phyloP scores from a whole-genome alignment of 2,888 invertebrate genomes.

The Dasypolia templi region DNA sequence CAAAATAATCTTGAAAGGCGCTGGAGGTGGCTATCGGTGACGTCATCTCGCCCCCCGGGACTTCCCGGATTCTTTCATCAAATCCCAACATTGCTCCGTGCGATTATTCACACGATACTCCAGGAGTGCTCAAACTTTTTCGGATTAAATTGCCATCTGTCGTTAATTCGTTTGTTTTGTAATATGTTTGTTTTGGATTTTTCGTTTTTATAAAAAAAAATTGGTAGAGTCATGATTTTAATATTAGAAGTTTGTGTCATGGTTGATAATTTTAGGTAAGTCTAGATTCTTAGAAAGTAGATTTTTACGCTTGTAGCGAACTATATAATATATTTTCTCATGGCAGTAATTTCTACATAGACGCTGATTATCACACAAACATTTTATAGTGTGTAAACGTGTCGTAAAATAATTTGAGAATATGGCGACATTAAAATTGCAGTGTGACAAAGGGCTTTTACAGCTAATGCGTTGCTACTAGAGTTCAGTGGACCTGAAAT shows the following conservation, averaged over 20 bases:
- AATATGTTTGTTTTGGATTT: background rate
- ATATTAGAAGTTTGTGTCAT: background rate
- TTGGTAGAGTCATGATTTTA: too few relatives aligned
- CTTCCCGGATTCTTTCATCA: constrained; percentile 84
- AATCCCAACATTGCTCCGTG: constrained; percentile 82
- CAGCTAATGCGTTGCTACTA: background rate
- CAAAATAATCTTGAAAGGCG: constrained; percentile 54
- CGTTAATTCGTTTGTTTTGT: background rate
- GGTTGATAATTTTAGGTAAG: background rate
- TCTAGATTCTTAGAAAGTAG: background rate
- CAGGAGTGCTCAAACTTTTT: constrained; percentile 77
- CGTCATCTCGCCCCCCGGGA: constrained; percentile 80
- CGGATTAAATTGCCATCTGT: constrained; percentile 31
- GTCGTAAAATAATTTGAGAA: constrained; percentile 44
- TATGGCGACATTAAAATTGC: constrained; percentile 21
- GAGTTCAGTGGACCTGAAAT: constrained; percentile 15
- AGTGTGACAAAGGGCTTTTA: constrained; percentile 34
- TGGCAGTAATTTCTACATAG: background rate
- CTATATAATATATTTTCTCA: background rate
- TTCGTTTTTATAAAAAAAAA: background rate
- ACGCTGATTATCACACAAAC: constrained; percentile 47
- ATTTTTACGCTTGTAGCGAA: background rate
- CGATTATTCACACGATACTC: constrained; percentile 87
- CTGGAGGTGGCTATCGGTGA: constrained; percentile 73
- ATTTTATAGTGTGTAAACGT: constrained; percentile 46